Evolutionary conservation across 2,888 invertebrate species (phyloP), one percentile per base, ranked within the genome.

Genomic region (Carcina quercana): DNA sequence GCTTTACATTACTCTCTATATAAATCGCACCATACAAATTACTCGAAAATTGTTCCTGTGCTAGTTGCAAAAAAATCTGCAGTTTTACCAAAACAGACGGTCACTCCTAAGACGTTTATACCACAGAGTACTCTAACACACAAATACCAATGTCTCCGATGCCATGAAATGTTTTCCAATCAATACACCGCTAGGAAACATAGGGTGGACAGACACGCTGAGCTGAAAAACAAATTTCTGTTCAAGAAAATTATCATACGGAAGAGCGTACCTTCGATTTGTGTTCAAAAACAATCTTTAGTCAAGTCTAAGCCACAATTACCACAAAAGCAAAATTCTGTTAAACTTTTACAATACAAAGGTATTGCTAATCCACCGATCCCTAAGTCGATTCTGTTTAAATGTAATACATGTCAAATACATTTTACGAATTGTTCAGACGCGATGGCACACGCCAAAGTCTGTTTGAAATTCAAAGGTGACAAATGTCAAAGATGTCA

Each of bases 381-480:
- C 5, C 59, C 63, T 1, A 50, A 47, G 28, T 47, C 50, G 1
- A 38, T 47, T 0, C n/a, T 67, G 5, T 64, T 60, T 5, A 50
- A 54, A 14, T 67, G 66, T 20, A 24, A 44, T 0, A 39, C 45
- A 0, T 70, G 69, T 12, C 35, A 42, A 0, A 17, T 56, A 0
- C 49, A 57, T 8, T 65, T 65, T 3, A 6, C 58, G 0, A 53
- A 47, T 0, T 47, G 49, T 5, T 43, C 38, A 1, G 31, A 40
- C 0, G 52, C 53, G 0, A 8, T 38, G 0, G 34, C 45, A 0
- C 60, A 62, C 3, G n/a, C 42, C 0, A 43, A 19, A 2, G 1
- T 1, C 1, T 55, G 52, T 11, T 33, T 7, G 12, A 40, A 21
- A 1, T 11, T 3, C 0, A 25, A 8, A 1, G 31, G 5, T 1